Conservation (phyloP, 2,113 vertebrate species). For the Odontesthes bonariensis region DNA sequence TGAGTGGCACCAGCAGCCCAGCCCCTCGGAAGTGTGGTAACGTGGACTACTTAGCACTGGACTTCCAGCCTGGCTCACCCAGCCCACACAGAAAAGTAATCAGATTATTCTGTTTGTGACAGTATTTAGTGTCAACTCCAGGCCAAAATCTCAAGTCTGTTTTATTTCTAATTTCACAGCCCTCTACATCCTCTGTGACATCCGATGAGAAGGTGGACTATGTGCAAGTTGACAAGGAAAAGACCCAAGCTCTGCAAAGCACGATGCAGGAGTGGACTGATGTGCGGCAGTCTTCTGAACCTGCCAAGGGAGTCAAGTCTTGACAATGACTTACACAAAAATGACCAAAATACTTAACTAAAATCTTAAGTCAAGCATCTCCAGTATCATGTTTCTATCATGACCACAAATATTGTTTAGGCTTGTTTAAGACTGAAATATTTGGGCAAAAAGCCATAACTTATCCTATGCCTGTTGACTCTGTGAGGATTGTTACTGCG, state of each 20-base stretch:
- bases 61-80: conserved; percentile 95
- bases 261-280: conserved; percentile 99
- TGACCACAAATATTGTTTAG: conserved; percentile 43
- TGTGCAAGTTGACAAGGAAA: conserved; percentile 98
- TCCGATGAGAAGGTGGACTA: conserved; percentile 99
- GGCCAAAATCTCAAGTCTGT: conserved; percentile 15
- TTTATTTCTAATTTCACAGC: conserved; percentile 78
- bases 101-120: neutral
- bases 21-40: conserved; percentile 94
- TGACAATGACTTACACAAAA: conserved; percentile 72
- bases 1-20: conserved; percentile 96
- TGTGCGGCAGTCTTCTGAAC: conserved; percentile 93
- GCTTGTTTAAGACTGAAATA: conserved; percentile 47
- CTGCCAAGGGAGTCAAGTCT: conserved; percentile 89
- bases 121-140: too few species aligned
- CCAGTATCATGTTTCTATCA: conserved; percentile 42
- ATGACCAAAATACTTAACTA: conserved; percentile 9
- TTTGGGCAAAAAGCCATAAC: conserved; percentile 77
- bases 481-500: conserved; percentile 47
- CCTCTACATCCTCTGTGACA: conserved; percentile 94
- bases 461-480: conserved; percentile 48
- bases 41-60: conserved; percentile 95
- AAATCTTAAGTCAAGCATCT: conserved; percentile 39
- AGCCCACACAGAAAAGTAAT: conserved; percentile 95
- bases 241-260: conserved; percentile 96